Conservation (phyloP, 2,113 vertebrate genomes). For the Grantiella picta region DNA sequence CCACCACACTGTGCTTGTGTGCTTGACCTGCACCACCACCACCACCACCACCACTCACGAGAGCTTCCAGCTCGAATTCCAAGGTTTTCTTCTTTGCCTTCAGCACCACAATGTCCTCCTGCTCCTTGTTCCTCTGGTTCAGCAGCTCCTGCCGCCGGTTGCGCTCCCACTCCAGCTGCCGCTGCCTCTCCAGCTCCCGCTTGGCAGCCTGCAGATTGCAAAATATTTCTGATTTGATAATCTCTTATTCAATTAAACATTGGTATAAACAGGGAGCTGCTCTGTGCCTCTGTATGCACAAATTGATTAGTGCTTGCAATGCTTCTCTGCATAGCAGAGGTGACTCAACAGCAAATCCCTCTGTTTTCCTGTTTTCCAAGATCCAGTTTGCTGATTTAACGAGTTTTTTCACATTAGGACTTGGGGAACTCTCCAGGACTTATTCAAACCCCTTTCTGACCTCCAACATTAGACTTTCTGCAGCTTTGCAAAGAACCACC, state of each 20-base stretch:
- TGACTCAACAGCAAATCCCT: not conserved
- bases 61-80: slow-evolving; percentile 95
- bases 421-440: not conserved
- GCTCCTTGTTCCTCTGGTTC: slow-evolving; percentile 92
- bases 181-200: slow-evolving; percentile 91
- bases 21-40: not conserved
- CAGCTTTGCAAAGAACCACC: not conserved
- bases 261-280: not conserved
- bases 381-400: not conserved
- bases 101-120: slow-evolving; percentile 94
- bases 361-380: not conserved
- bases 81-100: slow-evolving; percentile 97
- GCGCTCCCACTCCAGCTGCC: slow-evolving; percentile 95
- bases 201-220: slow-evolving; percentile 83
- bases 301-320: not conserved
- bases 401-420: not conserved
- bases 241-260: not conserved
- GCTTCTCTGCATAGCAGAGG: not conserved
- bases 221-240: rapidly evolving
- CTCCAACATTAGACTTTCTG: not conserved
- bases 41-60: slow-evolving; percentile 73
- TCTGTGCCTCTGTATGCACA: not conserved
- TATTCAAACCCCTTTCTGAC: not conserved
- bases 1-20: not conserved
- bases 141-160: slow-evolving; percentile 93